Percentiles rank a stretch among this genome's conserved stretches.
These are phyloP conservation scores for Sogatella furcifera DNA, from an alignment of 1,140 invertebrate species.

Conservation along the genomic window DNA sequence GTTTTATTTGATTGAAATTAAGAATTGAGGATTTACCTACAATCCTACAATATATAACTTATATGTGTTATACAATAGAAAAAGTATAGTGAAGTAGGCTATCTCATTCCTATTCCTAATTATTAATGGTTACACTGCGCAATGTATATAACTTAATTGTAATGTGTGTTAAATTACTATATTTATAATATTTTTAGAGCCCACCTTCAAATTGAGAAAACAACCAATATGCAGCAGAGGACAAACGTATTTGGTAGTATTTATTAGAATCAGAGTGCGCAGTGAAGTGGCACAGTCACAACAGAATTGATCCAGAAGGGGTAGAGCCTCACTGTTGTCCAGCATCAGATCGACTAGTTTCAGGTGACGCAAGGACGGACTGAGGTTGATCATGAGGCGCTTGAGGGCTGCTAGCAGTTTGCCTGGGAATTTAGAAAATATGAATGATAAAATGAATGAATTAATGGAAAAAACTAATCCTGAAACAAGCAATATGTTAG, in stretches of 20 bases:
- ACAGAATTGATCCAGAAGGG: slow-evolving; percentile 65
- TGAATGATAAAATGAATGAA: no score
- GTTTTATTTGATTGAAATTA: no score
- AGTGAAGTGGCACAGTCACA: slow-evolving; percentile 51
- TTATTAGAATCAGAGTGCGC: slow-evolving; percentile 53
- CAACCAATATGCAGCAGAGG: slow-evolving; percentile 65
- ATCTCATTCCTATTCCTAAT: no score
- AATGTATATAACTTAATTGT: no score
- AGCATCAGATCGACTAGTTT: slow-evolving; percentile 68
- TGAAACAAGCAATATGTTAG: no score
- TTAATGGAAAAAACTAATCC: no score
- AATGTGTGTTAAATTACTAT: no score
- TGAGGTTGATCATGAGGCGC: slow-evolving; percentile 54
- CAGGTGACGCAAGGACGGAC: slow-evolving; percentile 45
- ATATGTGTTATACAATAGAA: no score
- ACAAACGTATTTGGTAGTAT: slow-evolving; percentile 60
- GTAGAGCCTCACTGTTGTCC: slow-evolving; percentile 52
- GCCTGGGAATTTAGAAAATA: slow-evolving; percentile 23
- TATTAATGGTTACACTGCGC: no score
- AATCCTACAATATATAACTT: no score
- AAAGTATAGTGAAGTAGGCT: no score
- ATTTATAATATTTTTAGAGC: slow-evolving; percentile 15
- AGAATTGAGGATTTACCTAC: no score
- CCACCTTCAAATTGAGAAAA: slow-evolving; percentile 61
- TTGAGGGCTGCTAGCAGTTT: slow-evolving; percentile 56